A percentile compares a stretch with the other conserved stretches of the same genome.
phyloP scores from a whole-genome alignment of 2,888 invertebrate species.

The Xestoiulus laeticollis region DNA sequence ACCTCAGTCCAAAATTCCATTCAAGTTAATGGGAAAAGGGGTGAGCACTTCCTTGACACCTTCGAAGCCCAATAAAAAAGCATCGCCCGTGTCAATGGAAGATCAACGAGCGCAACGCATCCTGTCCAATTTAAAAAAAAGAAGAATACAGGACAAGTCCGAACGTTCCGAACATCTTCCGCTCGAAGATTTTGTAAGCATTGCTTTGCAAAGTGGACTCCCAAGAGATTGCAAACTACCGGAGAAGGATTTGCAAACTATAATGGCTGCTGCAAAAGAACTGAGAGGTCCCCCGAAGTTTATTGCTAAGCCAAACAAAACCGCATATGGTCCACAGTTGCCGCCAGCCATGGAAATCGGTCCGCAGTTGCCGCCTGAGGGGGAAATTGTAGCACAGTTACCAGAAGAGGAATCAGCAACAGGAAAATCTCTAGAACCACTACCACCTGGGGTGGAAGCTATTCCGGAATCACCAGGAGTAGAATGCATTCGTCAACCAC shows the following conservation, averaged over 20 bases:
- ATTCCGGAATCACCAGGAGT: background rate
- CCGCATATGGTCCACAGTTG: background rate
- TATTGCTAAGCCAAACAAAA: background rate
- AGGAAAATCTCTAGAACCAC: background rate
- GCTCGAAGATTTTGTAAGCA: background rate
- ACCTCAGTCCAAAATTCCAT: background rate
- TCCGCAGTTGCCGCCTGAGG: background rate
- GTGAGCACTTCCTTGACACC: background rate
- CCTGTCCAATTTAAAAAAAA: background rate
- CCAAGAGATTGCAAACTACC: background rate
- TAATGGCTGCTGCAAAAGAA: background rate
- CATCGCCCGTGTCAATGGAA: background rate
- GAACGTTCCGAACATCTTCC: background rate
- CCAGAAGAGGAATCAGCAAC: background rate
- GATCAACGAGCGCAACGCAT: background rate
- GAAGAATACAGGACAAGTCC: background rate
- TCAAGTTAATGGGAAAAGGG: constrained; percentile 2
- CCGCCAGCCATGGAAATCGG: background rate
- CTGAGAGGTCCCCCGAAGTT: background rate
- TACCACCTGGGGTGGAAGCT: background rate
- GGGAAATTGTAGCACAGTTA: background rate
- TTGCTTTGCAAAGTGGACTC: background rate
- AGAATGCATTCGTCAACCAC: no score
- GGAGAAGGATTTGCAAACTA: background rate
- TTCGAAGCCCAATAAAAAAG: background rate